phyloP scores from a whole-genome alignment of 2,113 vertebrate genomes.

The Clarias magur region DNA sequence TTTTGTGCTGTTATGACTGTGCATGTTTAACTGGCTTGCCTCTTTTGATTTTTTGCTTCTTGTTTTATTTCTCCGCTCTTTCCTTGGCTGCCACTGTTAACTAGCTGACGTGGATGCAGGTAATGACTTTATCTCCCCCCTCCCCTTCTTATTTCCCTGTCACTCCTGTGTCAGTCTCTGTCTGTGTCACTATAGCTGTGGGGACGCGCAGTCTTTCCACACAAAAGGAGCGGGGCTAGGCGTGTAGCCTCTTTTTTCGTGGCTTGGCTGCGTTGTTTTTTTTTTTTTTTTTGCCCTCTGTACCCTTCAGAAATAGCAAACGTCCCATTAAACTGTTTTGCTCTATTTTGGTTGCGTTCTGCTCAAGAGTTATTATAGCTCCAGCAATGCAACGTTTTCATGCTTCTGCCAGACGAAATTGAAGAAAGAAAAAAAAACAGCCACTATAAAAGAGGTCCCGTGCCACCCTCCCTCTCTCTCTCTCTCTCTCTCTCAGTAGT shows the following conservation, averaged over 20 bases:
- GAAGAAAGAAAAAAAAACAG: constrained; percentile 6
- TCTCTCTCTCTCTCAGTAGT: constrained; percentile 11
- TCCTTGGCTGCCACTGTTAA: constrained; percentile 61
- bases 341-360: constrained; percentile 3
- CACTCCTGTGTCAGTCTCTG: neutral
- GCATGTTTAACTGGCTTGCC: constrained; percentile 62
- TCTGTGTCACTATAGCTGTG: neutral
- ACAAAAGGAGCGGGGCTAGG: neutral
- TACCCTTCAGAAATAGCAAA: constrained; percentile 19
- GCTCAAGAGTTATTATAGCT: constrained; percentile 1
- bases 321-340: constrained; percentile 17
- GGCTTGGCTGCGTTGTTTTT: neutral
- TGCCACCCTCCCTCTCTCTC: neutral
- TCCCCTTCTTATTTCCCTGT: neutral
- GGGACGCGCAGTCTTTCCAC: neutral
- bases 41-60: constrained; percentile 71
- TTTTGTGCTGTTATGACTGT: constrained; percentile 43
- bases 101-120: constrained; percentile 99
- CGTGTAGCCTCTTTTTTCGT: constrained; percentile 17
- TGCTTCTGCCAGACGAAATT: neutral
- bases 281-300: neutral
- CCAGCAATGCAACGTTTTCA: neutral
- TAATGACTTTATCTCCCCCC: constrained; percentile 77
- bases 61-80: constrained; percentile 57
- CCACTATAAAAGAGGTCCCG: constrained; percentile 39